A percentile compares a stretch with the other conserved stretches of the same genome.
phyloP scores from a whole-genome alignment of 2,888 invertebrate species.

The Nasonovia ribisnigri region DNA sequence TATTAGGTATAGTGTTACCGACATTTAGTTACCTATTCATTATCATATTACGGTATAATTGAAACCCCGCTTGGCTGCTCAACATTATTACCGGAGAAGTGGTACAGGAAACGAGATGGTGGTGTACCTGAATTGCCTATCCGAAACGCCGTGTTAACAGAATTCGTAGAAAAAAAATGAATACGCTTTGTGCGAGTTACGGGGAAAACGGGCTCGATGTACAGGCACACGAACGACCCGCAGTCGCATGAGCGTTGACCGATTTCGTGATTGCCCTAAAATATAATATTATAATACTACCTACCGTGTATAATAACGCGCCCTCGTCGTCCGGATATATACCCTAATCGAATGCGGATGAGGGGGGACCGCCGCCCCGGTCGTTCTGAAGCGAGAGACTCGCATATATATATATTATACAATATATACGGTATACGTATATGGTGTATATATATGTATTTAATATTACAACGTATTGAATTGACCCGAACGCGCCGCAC shows the following conservation, averaged over 20 bases:
- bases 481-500: not conserved
- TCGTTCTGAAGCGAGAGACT: not conserved
- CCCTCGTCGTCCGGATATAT: not conserved
- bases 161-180: not conserved
- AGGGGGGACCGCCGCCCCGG: not conserved
- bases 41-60: not conserved
- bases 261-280: not conserved
- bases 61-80: not conserved
- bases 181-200: not conserved
- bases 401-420: not conserved
- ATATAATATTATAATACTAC: not conserved
- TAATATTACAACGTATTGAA: conserved; percentile 14
- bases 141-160: not conserved
- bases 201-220: not conserved
- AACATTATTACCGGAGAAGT: not conserved
- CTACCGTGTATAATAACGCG: not conserved
- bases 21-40: no score
- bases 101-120: not conserved
- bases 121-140: not conserved
- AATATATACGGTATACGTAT: not conserved
- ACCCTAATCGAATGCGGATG: conserved; percentile 1
- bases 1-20: not conserved
- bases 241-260: not conserved
- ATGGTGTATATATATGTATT: not conserved
- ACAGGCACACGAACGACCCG: not conserved